These are phyloP conservation scores for Molanna angustata DNA, from an alignment of 2,888 invertebrate genomes.

Conservation along the genomic window DNA sequence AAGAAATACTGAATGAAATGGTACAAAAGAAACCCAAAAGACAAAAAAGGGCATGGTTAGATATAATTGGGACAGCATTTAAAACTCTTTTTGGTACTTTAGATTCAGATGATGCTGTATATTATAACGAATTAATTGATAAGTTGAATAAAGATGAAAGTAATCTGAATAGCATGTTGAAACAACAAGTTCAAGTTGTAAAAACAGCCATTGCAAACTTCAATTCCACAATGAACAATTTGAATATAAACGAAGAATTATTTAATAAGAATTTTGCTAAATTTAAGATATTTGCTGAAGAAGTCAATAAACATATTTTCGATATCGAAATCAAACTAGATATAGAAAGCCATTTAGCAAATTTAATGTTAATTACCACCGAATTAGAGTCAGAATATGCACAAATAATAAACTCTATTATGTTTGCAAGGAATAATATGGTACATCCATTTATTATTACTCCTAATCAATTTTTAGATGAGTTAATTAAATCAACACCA, in stretches of 20 bases:
- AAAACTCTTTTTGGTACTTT: conserved; percentile 13
- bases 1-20: neutral
- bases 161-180: conserved; percentile 23
- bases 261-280: conserved; percentile 29
- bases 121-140: conserved; percentile 29
- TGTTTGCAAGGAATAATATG: conserved; percentile 29
- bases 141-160: conserved; percentile 26
- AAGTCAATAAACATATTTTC: conserved; percentile 3
- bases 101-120: conserved; percentile 21
- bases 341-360: conserved; percentile 24
- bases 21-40: neutral
- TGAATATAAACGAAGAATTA: conserved; percentile 28
- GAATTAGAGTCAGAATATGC: conserved; percentile 27
- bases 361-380: conserved; percentile 23
- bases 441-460: conserved; percentile 31
- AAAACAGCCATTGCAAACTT: conserved; percentile 29
- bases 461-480: conserved; percentile 17
- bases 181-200: conserved; percentile 32
- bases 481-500: neutral
- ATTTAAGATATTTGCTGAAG: conserved; percentile 23
- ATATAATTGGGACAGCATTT: conserved; percentile 10
- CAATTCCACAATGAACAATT: conserved; percentile 27
- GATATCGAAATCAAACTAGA: conserved; percentile 7
- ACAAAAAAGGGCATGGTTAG: conserved; percentile 10
- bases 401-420: conserved; percentile 22